These are phyloP conservation scores for Epinotia brunnichana DNA, from an alignment of 2,888 invertebrate species.

Conservation along the genomic window DNA sequence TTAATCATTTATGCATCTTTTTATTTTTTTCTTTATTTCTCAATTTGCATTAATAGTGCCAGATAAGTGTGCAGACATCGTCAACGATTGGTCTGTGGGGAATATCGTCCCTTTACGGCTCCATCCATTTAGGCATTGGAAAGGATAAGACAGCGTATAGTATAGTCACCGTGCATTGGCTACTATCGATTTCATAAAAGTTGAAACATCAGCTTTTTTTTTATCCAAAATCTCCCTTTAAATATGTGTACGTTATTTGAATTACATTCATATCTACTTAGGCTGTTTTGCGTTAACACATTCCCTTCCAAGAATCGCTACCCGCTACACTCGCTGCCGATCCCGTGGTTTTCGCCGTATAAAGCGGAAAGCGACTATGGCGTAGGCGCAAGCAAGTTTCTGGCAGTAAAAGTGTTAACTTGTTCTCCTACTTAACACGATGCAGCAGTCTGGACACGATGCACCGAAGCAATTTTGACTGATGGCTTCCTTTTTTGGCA, in stretches of 20 bases:
- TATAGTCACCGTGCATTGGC: conserved; percentile 47
- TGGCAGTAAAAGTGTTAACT: too few species aligned
- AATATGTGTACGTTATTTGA: background rate
- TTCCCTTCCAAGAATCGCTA: too few species aligned
- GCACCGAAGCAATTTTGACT: too few species aligned
- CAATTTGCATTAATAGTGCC: background rate
- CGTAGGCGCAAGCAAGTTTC: too few species aligned
- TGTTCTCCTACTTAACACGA: too few species aligned
- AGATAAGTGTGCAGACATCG: background rate
- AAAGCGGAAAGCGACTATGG: too few species aligned
- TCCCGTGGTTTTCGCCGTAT: too few species aligned
- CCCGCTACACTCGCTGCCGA: too few species aligned
- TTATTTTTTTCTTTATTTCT: background rate
- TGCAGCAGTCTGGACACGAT: too few species aligned
- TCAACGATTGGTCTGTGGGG: conserved; percentile 5
- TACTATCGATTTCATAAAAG: conserved; percentile 2
- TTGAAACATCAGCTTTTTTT: background rate
- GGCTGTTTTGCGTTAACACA: background rate
- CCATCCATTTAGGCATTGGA: conserved; percentile 57
- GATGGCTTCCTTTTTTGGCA: too few species aligned
- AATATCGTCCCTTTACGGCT: conserved; percentile 38
- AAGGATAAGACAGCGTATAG: conserved; percentile 53
- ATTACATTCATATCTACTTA: background rate
- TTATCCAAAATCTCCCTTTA: background rate
- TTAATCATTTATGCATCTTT: background rate